phyloP scores from a whole-genome alignment of 2,113 vertebrate species.

The Chlorodrepanis virens region DNA sequence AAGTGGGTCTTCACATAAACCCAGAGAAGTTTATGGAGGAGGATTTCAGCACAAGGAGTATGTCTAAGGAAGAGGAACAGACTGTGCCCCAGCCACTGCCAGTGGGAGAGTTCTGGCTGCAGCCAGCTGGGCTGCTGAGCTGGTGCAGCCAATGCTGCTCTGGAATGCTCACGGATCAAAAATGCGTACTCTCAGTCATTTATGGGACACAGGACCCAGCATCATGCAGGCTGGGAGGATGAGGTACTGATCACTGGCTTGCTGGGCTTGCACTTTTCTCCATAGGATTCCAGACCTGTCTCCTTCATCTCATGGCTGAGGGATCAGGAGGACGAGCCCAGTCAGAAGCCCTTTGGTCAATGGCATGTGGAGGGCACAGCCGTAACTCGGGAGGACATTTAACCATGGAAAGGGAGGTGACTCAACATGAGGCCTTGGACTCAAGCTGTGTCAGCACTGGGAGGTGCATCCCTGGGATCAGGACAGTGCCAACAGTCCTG shows the following conservation, averaged over 20 bases:
- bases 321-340: neutral
- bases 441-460: neutral
- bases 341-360: neutral
- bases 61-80: neutral
- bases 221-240: accelerated
- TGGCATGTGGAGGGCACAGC: neutral
- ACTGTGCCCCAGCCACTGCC: accelerated
- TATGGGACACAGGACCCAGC: neutral
- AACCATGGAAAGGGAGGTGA: neutral
- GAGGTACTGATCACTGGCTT: neutral
- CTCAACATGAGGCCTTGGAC: neutral
- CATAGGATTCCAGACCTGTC: neutral
- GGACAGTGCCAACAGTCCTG: neutral
- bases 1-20: neutral
- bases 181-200: neutral
- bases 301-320: neutral
- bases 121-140: neutral
- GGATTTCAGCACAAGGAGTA: neutral
- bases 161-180: accelerated
- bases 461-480: neutral
- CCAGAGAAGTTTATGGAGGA: neutral
- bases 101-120: neutral
- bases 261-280: neutral
- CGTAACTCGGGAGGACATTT: neutral
- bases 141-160: neutral